Evolutionary conservation across 2,888 invertebrate genomes (phyloP), one percentile per base, ranked within the genome.

Genomic region (Galerucella calmariensis): DNA sequence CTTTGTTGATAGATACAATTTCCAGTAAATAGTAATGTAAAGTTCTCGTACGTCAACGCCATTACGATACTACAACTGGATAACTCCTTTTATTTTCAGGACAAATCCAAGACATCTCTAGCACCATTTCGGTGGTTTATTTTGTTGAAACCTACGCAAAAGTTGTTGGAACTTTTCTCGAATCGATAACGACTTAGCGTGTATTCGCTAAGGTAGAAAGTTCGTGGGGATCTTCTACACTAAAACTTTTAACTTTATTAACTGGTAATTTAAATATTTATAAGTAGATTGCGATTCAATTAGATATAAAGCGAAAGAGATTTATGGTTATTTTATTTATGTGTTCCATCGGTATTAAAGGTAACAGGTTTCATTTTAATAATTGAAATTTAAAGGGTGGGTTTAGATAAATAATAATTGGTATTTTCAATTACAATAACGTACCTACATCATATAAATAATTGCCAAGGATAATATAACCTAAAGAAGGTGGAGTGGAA

Each of bases 31-130:
- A 41, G 35, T 35, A 35, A 35, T 35, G 35, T 35, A 5, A 35
- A 41, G 35, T 41, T 8, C 35, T 41, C 35, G 35, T 41, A 41
- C 35, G 5, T 35, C 35, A 6, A 35, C 35, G 35, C 35, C 35
- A 35, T 35, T 35, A 35, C 35, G 35, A 41, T 41, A 3, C 35
- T 41, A 41, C 56, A 72, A 61, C 58, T 20, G 24, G 75, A 79
- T 79, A 72, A 73, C 56, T 69, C 24, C 61, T 46, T 61, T 76
- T 78, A 78, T 80, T 79, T 72, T n/a, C 12, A 72, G 73, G 75
- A 80, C 76, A 81, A 79, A 81, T 80, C 79, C 78, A 71, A 76
- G 76, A 79, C 78, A 78, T 79, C 75, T 77, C 56, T 70, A 46
- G 66, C 67, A 74, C 78, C 71, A 76, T 79, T 79, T 74, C 72